Evolutionary conservation across 2,113 vertebrate genomes (phyloP), one percentile per base, ranked within the genome.

Genomic region (Pangasianodon hypophthalmus): DNA sequence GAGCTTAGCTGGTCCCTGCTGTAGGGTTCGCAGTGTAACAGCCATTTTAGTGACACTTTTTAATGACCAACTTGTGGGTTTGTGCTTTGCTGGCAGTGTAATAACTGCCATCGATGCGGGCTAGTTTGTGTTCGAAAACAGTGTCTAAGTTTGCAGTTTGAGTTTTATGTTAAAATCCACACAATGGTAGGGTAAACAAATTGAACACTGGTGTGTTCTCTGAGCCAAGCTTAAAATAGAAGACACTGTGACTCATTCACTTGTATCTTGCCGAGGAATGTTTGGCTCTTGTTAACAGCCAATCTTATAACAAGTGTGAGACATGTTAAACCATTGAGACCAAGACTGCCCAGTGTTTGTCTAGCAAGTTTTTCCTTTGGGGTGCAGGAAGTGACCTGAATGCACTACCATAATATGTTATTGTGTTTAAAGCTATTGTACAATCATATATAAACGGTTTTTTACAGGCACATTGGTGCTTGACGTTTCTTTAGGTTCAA

Each of bases 271-370:
- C 71, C 26, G 54, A 85, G 71, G 37, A 50, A 85, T 67, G 58
- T 89, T 89, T 89, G 84, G 32, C 58, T 89, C 32, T 77, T 75
- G 64, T 75, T 85, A 84, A 44, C 69, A 80, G 48, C 56, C 71
- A 89, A 50, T 86, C 62, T 50, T 85, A 89, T 75, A 75, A 79
- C 56, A 89, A 79, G 73, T 89, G 88, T 67, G 84, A 86, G 88
- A 81, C 84, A 32, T 81, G 71, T 50, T 64, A 62, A 54, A 54
- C 29, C 60, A 29, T 29, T 67, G 21, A 80, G 73, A 56, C 84
- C 83, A 86, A 80, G 56, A 24, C 84, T 48, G 73, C 85, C 46
- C 84, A 89, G 46, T 37, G 37, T 80, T 14, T 41, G 69, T 56
- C 46, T 21, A 54, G n/a, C n/a, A 52, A 1, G 6, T 46, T 80